phyloP scores from a whole-genome alignment of 2,888 invertebrate genomes.

The Antheraea assamensis region DNA sequence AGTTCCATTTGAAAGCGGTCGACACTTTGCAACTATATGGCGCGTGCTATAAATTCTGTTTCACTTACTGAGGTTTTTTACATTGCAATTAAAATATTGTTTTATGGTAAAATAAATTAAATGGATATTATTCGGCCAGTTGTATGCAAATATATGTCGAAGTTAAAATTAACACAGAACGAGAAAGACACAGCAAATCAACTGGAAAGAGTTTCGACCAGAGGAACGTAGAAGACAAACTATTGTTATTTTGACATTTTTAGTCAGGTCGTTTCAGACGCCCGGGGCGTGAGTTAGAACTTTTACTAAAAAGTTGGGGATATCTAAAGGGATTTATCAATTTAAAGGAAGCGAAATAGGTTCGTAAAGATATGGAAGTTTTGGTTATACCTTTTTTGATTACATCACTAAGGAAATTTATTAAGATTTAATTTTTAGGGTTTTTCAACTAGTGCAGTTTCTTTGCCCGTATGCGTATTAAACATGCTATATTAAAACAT shows the following conservation, averaged over 20 bases:
- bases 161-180: too few species aligned
- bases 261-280: too few species aligned
- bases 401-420: background rate
- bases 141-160: too few species aligned
- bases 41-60: background rate
- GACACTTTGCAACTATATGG: background rate
- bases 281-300: too few species aligned
- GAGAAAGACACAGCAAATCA: too few species aligned
- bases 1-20: background rate
- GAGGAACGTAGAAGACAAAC: background rate
- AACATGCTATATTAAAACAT: slow-evolving; percentile 8
- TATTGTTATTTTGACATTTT: too few species aligned
- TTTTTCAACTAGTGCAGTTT: background rate
- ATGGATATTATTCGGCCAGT: background rate
- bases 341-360: too few species aligned
- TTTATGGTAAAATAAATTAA: background rate
- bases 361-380: background rate
- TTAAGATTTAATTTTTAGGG: background rate
- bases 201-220: too few species aligned
- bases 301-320: too few species aligned
- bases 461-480: background rate
- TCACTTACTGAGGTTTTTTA: background rate
- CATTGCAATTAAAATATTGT: background rate
- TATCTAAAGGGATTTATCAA: background rate
- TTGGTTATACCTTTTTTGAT: background rate